Conservation (phyloP, 35 echinoderm and acorn worm genomes). For the Anneissia japonica region DNA sequence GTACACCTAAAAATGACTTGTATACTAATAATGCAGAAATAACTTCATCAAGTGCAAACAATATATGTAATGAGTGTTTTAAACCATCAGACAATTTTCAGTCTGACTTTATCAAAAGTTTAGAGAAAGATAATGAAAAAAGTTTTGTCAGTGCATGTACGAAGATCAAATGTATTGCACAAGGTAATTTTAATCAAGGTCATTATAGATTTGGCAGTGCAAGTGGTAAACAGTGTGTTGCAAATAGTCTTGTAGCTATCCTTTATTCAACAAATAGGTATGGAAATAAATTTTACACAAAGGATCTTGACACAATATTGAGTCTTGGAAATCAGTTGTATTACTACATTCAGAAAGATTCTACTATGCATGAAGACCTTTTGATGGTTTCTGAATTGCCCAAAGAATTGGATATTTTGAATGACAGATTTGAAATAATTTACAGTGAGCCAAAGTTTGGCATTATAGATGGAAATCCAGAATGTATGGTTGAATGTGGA, state of each 20-base stretch:
- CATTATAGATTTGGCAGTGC: conserved; percentile 11
- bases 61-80: too few species aligned
- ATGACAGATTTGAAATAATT: conserved; percentile 6
- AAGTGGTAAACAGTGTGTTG: conserved; percentile 27
- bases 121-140: neutral
- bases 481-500: neutral
- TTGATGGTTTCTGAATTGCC: conserved; percentile 26
- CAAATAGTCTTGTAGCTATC: conserved; percentile 28
- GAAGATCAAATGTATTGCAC: neutral
- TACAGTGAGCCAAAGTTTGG: conserved; percentile 2
- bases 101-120: neutral
- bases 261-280: conserved; percentile 14
- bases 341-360: conserved; percentile 30
- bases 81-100: too few species aligned
- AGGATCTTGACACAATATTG: conserved; percentile 29
- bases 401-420: conserved; percentile 25
- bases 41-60: too few species aligned
- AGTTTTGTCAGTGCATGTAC: neutral
- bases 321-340: conserved; percentile 26
- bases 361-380: conserved; percentile 22
- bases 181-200: conserved; percentile 35
- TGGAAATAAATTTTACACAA: conserved; percentile 5
- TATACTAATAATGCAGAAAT: too few species aligned
- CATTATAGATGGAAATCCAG: conserved; percentile 14
- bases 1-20: too few species aligned